phyloP scores from a whole-genome alignment of 2,797 vertebrate genomes.

The Myiotriccus ornatus region DNA sequence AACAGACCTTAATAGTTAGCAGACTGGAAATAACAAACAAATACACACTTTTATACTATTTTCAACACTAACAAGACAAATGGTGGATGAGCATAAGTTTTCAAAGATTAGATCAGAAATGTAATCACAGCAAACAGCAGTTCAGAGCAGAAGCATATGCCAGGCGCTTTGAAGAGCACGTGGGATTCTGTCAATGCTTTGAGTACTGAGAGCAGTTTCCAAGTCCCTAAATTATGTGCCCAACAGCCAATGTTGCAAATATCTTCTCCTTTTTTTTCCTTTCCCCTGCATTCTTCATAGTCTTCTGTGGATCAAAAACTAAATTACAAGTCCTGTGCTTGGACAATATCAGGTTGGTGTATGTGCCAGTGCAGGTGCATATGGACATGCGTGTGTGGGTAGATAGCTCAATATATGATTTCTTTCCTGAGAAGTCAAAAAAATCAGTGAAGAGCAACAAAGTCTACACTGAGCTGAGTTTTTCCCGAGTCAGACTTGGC shows the following conservation, averaged over 20 bases:
- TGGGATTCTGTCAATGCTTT: neutral
- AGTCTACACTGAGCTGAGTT: neutral
- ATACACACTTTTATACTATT: neutral
- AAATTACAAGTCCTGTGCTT: neutral
- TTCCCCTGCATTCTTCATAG: neutral
- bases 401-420: neutral
- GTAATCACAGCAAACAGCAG: neutral
- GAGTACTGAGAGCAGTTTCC: neutral
- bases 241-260: neutral
- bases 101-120: neutral
- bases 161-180: fast-evolving
- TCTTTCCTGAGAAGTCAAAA: neutral
- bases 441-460: neutral
- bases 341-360: neutral
- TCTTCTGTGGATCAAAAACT: neutral
- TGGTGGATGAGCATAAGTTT: neutral
- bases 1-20: neutral
- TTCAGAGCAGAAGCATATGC: neutral
- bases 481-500: neutral
- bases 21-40: neutral
- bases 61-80: neutral
- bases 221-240: neutral
- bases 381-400: neutral
- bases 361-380: neutral
- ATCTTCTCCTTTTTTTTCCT: neutral